Evolutionary conservation across 2,113 vertebrate genomes (phyloP), one percentile per base, ranked within the genome.

Genomic region (Equus przewalskii): DNA sequence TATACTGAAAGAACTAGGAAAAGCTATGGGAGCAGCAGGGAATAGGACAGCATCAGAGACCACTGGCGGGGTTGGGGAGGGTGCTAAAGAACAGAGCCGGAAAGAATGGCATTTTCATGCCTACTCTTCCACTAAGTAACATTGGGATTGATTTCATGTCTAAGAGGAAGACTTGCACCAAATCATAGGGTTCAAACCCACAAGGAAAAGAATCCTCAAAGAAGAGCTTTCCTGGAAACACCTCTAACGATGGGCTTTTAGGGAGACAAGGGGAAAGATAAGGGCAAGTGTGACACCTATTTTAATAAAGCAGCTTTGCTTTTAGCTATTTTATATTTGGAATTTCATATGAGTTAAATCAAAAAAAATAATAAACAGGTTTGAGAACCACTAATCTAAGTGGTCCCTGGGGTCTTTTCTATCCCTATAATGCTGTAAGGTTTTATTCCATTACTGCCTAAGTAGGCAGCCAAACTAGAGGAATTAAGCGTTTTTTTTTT

Each of bases 21-120:
- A 28, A 11, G 18, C 33, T 56, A 1, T 6, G n/a, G 6, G n/a
- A 86, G n/a, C 26, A 33, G 24, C 2, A 21, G 21, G 15, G 7
- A 9, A 11, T 36, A 72, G 36, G 22, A 12, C 19, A 60, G 67
- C n/a, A 16, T 5, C 11, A 2, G 30, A 14, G 58, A 8, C 28
- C 21, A 16, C 13, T 13, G 6, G n/a, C 1, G 22, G 3, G 5
- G n/a, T 7, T 1, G 18, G 49, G 49, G 51, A 41, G 36, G 36
- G 36, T 41, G 36, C 12, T 54, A 54, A 54, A 21, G 67, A 78
- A 44, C 15, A 60, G 26, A 69, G 70, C 14, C 18, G 1, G 18
- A 2, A 64, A 36, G 21, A 54, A n/a, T 0, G 0, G 3, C 10
- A 1, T 19, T 73, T 2, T 22, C 28, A 7, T 30, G 11, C 19